Evolutionary conservation across 2,888 invertebrate genomes (phyloP).

Genomic region (Panzeria rudis): DNA sequence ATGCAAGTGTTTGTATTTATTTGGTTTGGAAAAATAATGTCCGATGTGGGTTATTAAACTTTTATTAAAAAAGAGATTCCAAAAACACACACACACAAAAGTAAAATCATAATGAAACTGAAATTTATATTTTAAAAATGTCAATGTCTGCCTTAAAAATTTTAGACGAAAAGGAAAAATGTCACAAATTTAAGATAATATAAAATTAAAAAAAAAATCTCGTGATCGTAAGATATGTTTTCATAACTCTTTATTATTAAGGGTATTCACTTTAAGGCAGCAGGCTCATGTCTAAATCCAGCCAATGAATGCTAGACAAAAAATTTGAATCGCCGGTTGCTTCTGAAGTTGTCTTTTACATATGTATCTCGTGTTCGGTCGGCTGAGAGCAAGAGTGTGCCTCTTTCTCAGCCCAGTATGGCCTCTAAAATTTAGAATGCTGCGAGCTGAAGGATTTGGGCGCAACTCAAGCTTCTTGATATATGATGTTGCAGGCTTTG

Average conservation of each 20-base stretch:
- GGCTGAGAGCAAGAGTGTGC: too few species aligned
- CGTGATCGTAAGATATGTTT: neutral
- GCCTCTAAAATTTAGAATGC: too few species aligned
- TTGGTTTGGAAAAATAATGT: slow-evolving; percentile 23
- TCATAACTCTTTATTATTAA: slow-evolving; percentile 14
- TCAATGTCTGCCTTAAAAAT: slow-evolving; percentile 35
- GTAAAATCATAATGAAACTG: slow-evolving; percentile 49
- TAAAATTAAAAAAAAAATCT: slow-evolving; percentile 1
- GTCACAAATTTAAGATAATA: slow-evolving; percentile 18
- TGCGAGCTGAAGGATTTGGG: too few species aligned
- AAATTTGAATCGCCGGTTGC: too few species aligned
- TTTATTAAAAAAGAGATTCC: slow-evolving; percentile 35
- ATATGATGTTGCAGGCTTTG: too few species aligned
- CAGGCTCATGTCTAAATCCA: neutral
- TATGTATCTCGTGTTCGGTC: too few species aligned
- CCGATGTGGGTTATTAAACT: slow-evolving; percentile 62
- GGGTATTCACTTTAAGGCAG: neutral
- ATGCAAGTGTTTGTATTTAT: neutral
- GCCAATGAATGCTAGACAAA: too few species aligned
- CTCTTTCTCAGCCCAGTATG: too few species aligned
- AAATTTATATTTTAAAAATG: slow-evolving; percentile 25
- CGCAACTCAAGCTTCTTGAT: too few species aligned
- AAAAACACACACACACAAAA: slow-evolving; percentile 15
- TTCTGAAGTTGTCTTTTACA: too few species aligned
- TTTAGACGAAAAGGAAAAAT: neutral